Conservation (phyloP, 2,113 vertebrate species). For the Spea multiplicata region DNA sequence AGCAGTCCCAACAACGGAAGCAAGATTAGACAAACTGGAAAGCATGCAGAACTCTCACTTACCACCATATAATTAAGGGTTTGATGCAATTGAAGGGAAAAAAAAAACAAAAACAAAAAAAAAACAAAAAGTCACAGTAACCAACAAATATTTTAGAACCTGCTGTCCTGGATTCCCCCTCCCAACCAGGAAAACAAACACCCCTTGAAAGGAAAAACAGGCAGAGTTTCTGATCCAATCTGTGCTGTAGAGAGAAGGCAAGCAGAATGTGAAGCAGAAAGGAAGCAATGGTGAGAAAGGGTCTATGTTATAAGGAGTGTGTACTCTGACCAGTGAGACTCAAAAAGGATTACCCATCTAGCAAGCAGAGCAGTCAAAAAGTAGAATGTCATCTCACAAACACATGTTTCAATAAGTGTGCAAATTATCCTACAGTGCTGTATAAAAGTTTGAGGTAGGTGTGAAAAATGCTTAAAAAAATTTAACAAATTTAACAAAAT, state of each 20-base stretch:
- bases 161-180: conserved; percentile 60
- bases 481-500: too few relatives aligned
- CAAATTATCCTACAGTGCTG: too few relatives aligned
- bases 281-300: conserved; percentile 40
- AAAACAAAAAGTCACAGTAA: conserved; percentile 86
- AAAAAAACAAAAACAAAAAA: conserved; percentile 69
- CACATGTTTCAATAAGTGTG: too few relatives aligned
- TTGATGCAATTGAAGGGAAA: conserved; percentile 86
- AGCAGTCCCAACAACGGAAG: conserved; percentile 80
- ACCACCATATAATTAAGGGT: conserved; percentile 91
- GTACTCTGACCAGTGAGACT: not conserved
- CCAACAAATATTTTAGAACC: conserved; percentile 71
- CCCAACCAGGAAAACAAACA: conserved; percentile 52
- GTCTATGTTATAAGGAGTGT: conserved; percentile 15
- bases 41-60: conserved; percentile 96
- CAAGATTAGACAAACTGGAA: conserved; percentile 85
- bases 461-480: too few relatives aligned
- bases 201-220: conserved; percentile 26
- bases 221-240: conserved; percentile 25
- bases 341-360: not conserved
- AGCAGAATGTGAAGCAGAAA: conserved; percentile 42
- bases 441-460: too few relatives aligned
- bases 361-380: too few relatives aligned
- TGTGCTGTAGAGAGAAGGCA: conserved; percentile 44
- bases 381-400: too few relatives aligned